These are phyloP conservation scores for Petroica traversi DNA, from an alignment of 2,113 vertebrate genomes.

Conservation along the genomic window DNA sequence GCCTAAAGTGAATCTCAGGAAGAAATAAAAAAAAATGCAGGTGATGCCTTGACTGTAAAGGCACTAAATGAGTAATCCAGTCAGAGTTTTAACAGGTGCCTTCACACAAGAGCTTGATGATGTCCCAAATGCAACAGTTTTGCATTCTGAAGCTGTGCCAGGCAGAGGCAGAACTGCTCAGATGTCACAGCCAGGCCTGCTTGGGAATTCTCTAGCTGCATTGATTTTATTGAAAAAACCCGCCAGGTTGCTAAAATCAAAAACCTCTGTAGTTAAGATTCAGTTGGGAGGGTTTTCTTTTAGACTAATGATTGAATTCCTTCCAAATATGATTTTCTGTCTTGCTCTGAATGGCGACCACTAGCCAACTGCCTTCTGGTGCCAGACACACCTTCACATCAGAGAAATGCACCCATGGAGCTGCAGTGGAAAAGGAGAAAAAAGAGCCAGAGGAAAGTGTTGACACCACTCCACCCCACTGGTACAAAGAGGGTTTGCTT, in stretches of 20 bases:
- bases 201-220: not conserved
- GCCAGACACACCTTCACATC: not conserved
- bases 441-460: not conserved
- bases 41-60: not conserved
- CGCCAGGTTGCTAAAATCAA: not conserved
- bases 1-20: not conserved
- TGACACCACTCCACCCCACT: not conserved
- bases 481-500: not conserved
- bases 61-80: not conserved
- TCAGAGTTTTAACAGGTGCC: not conserved
- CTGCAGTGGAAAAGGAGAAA: not conserved
- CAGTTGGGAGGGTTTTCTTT: not conserved
- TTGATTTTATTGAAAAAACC: not conserved
- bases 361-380: not conserved
- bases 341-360: not conserved
- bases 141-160: not conserved
- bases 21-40: not conserved
- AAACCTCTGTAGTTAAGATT: not conserved
- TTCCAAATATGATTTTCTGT: not conserved
- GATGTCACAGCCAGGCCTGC: not conserved
- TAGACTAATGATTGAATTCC: not conserved
- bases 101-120: not conserved
- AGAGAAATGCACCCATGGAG: not conserved
- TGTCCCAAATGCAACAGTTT: not conserved
- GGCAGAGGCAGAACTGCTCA: not conserved